Percentiles rank a stretch among this genome's conserved stretches.
Evolutionary conservation across 1,140 invertebrate genomes (phyloP).

Genomic region (Orius laevigatus): DNA sequence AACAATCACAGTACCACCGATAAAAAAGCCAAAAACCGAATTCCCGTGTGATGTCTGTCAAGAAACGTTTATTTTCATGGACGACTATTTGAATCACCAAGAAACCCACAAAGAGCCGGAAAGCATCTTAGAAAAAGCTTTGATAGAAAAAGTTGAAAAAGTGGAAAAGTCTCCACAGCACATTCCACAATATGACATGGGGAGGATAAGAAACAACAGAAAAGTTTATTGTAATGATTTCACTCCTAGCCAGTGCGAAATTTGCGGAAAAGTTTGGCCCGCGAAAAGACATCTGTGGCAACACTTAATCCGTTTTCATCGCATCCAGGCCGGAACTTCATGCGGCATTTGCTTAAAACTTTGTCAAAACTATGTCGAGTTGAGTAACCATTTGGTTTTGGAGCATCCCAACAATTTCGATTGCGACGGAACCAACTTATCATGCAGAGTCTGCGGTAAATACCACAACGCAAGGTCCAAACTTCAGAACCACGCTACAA

Average conservation of each 20-base stretch:
- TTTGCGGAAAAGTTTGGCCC: slow-evolving; percentile 42
- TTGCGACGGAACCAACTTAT: slow-evolving; percentile 39
- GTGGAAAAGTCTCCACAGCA: neutral
- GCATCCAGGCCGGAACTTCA: slow-evolving; percentile 36
- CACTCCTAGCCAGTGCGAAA: slow-evolving; percentile 29
- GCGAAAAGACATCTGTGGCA: slow-evolving; percentile 45
- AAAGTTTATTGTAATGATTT: slow-evolving; percentile 18
- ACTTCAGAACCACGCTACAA: slow-evolving; percentile 36
- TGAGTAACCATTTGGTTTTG: slow-evolving; percentile 35
- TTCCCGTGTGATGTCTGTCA: slow-evolving; percentile 7
- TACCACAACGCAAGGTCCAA: slow-evolving; percentile 44
- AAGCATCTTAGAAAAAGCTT: neutral
- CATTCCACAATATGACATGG: neutral
- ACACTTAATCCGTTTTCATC: slow-evolving; percentile 41
- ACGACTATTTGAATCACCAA: too few relatives aligned
- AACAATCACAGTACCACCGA: slow-evolving; percentile 1
- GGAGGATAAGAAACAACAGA: slow-evolving; percentile 6
- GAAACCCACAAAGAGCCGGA: neutral
- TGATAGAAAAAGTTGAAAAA: slow-evolving; percentile 4
- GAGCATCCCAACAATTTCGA: slow-evolving; percentile 31
- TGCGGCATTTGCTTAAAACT: slow-evolving; percentile 42
- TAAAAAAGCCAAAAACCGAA: slow-evolving; percentile 10
- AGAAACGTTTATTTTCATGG: slow-evolving; percentile 6
- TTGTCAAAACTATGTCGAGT: slow-evolving; percentile 31
- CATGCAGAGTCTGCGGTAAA: slow-evolving; percentile 39